Evolutionary conservation across 2,888 invertebrate genomes (phyloP).

Genomic region (Metellina segmentata): DNA sequence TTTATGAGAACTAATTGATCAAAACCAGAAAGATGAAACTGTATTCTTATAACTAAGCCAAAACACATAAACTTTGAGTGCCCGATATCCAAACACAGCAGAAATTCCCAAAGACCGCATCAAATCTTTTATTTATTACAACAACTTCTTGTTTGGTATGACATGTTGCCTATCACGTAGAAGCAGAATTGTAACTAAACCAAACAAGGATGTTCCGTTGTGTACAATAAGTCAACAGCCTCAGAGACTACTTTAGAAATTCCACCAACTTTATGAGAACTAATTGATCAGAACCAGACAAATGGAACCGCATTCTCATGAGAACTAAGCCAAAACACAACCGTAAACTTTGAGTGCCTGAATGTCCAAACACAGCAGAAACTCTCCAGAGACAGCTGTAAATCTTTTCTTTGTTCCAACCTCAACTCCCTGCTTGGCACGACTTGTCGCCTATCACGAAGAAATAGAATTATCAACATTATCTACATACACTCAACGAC

Average conservation of each 20-base stretch:
- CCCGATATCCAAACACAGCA: no score
- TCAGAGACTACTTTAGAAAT: background rate
- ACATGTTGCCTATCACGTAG: background rate
- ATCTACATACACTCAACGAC: constrained; percentile 18
- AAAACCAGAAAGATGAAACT: background rate
- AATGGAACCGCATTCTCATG: background rate
- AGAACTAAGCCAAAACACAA: background rate
- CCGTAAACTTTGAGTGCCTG: background rate
- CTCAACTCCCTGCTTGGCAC: background rate
- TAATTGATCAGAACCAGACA: background rate
- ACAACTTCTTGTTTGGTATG: background rate
- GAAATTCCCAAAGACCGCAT: no score
- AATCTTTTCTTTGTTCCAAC: no score
- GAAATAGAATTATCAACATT: background rate
- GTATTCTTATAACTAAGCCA: background rate
- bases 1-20: background rate
- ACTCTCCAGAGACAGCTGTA: no score
- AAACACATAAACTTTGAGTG: background rate
- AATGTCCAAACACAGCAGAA: no score
- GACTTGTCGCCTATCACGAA: background rate
- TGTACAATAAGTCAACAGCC: no score
- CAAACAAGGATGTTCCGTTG: no score
- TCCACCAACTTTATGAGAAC: background rate
- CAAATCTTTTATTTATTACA: no score
- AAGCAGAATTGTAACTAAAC: background rate